Evolutionary conservation across 2,888 invertebrate genomes (phyloP).

Genomic region (Diarsia dahlii): DNA sequence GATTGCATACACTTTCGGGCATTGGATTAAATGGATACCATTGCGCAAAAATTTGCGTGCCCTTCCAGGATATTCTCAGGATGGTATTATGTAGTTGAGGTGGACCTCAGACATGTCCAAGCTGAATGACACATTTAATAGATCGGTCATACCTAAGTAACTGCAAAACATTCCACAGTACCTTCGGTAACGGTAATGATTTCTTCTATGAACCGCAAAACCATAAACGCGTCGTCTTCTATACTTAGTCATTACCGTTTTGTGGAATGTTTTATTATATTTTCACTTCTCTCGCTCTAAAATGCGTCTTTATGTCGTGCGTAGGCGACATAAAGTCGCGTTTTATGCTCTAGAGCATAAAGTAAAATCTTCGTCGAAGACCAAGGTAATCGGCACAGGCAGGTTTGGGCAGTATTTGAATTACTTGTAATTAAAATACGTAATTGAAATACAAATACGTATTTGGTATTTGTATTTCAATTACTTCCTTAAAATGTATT

Average conservation of each 20-base stretch:
- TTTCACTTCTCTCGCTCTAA: too few relatives aligned
- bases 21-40: not conserved
- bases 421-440: constrained; percentile 71
- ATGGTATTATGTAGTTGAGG: not conserved
- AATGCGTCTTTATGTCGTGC: too few relatives aligned
- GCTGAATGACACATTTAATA: not conserved
- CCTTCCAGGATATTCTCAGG: not conserved
- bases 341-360: too few relatives aligned
- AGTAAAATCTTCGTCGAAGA: too few relatives aligned
- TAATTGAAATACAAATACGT: constrained; percentile 69
- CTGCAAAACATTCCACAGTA: not conserved
- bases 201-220: not conserved
- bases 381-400: too few relatives aligned
- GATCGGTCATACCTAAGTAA: too few relatives aligned
- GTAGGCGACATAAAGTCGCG: too few relatives aligned
- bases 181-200: not conserved
- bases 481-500: too few relatives aligned
- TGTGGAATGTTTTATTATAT: too few relatives aligned
- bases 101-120: not conserved
- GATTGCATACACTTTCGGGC: not conserved
- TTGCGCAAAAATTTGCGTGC: not conserved
- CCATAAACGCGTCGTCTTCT: not conserved
- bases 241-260: too few relatives aligned
- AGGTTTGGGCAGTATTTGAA: constrained; percentile 48
- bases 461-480: constrained; percentile 29